These are phyloP conservation scores for Acronicta psi DNA, from an alignment of 2,888 invertebrate genomes.

Conservation along the genomic window DNA sequence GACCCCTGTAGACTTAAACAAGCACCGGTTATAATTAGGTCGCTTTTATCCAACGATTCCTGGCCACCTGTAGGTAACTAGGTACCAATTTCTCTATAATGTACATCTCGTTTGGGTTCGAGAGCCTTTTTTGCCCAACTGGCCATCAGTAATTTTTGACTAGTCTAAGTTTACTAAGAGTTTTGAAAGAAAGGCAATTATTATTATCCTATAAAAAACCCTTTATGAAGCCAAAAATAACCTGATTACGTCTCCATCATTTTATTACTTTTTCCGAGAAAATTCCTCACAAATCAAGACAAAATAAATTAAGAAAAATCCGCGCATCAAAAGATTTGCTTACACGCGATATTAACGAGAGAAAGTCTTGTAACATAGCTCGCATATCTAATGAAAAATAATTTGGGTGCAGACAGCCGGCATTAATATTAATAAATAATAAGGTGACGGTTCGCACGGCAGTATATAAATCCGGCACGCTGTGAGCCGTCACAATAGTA, in stretches of 20 bases:
- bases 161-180: too few relatives aligned
- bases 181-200: too few relatives aligned
- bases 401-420: constrained; percentile 77
- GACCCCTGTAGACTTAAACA: too few relatives aligned
- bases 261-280: constrained; percentile 29
- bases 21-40: too few relatives aligned
- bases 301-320: constrained; percentile 64
- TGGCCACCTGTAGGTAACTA: too few relatives aligned
- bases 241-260: constrained; percentile 24
- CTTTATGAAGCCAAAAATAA: too few relatives aligned
- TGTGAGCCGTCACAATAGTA: constrained; percentile 85
- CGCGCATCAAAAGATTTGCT: constrained; percentile 73
- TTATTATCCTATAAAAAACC: too few relatives aligned
- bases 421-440: constrained; percentile 86
- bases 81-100: too few relatives aligned
- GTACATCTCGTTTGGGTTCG: too few relatives aligned
- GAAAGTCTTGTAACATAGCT: constrained; percentile 58
- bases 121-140: too few relatives aligned
- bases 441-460: constrained; percentile 82
- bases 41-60: too few relatives aligned
- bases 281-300: constrained; percentile 46
- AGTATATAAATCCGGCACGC: constrained; percentile 82
- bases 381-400: constrained; percentile 80
- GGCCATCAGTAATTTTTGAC: too few relatives aligned
- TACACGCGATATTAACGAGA: constrained; percentile 70